Evolutionary conservation across 2,113 vertebrate genomes (phyloP), one percentile per base, ranked within the genome.

Genomic region (Phycodurus eques): DNA sequence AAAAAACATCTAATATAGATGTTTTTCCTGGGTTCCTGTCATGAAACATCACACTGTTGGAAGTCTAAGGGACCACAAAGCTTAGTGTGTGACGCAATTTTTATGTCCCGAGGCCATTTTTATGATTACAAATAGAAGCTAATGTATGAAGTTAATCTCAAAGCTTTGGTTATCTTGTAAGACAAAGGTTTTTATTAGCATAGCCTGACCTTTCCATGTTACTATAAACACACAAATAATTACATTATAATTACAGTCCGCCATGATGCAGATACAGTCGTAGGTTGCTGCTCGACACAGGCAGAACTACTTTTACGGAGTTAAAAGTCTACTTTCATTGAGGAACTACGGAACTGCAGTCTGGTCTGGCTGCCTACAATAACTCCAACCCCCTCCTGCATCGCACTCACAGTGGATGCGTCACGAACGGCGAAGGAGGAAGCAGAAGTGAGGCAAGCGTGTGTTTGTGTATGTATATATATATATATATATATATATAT

Each of bases 171-270:
- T 39, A 27, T 76, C 42, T 68, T 70, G 69, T 54, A 66, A 46
- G 22, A 39, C 74, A 56, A 76, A 59, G 14, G 73, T 73, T 75
- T 73, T 12, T 46, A 68, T 74, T 20, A 43, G 0, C 33, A 68
- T 53, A 46, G 51, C 15, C 5, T 75, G 78, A 85, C 72, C 72
- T 78, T 78, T 79, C 14, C 12, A 17, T 66, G 46, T 69, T 70
- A 27, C 22, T 76, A 67, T 70, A 61, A 71, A 31, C 42, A 0
- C 10, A 59, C 9, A 33, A 53, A 12, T 31, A 11, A 17, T 42
- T 42, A 19, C 4, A 13, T 47, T 59, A 73, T 81, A n/a, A n/a
- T n/a, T n/a, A n/a, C n/a, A n/a, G 27, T 27, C 27, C 27, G 27
- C 27, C 1, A 27, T 27, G 27, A 27, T 27, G 27, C 27, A 27